Evolutionary conservation across 2,888 invertebrate genomes (phyloP).

Genomic region (Pandemis heparana): DNA sequence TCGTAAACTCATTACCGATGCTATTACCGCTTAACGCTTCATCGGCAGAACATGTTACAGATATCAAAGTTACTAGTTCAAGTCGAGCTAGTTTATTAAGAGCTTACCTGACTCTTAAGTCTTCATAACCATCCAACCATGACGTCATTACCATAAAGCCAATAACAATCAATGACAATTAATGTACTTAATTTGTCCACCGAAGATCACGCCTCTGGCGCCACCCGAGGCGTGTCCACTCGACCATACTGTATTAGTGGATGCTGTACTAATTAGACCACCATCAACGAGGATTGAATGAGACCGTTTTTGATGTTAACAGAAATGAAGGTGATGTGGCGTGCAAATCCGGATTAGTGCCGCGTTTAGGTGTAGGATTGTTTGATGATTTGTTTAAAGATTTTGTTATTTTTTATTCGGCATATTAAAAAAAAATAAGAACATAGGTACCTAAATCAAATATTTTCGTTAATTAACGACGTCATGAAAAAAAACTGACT

Average conservation of each 20-base stretch:
- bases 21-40: too few relatives aligned
- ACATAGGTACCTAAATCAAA: too few relatives aligned
- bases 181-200: conserved; percentile 48
- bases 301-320: conserved; percentile 12
- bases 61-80: too few relatives aligned
- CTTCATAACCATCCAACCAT: background rate
- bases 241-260: conserved; percentile 60
- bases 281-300: conserved; percentile 46
- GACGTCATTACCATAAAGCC: background rate
- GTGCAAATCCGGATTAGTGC: conserved; percentile 19
- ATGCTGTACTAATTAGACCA: conserved; percentile 72
- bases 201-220: conserved; percentile 58
- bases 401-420: too few relatives aligned
- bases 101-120: background rate
- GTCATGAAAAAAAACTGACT: too few relatives aligned
- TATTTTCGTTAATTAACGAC: too few relatives aligned
- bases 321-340: conserved; percentile 28
- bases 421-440: too few relatives aligned
- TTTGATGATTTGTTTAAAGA: background rate
- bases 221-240: conserved; percentile 61
- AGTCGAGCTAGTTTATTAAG: too few relatives aligned
- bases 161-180: background rate
- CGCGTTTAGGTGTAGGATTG: background rate
- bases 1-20: too few relatives aligned
- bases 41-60: too few relatives aligned